Evolutionary conservation across 1,140 invertebrate species (phyloP).

Genomic region (Pogonomyrmex californicus): DNA sequence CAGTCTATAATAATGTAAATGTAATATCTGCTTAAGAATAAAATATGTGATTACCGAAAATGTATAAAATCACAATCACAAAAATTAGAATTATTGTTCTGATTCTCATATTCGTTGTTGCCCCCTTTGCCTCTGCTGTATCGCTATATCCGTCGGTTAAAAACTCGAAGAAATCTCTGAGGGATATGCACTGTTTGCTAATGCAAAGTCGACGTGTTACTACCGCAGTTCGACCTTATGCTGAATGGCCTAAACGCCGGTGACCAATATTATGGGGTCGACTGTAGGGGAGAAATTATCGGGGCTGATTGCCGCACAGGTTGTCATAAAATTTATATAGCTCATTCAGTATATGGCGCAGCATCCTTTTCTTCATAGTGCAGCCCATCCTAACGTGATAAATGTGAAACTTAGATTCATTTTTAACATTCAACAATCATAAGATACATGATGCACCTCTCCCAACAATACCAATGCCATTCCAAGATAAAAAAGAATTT

Average conservation of each 20-base stretch:
- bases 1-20: background rate
- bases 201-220: slow-evolving; percentile 45
- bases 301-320: too few relatives aligned
- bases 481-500: too few relatives aligned
- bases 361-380: too few relatives aligned
- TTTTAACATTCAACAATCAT: too few relatives aligned
- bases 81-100: slow-evolving; percentile 72
- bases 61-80: slow-evolving; percentile 73
- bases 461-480: too few relatives aligned
- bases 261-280: slow-evolving; percentile 10
- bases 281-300: too few relatives aligned
- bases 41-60: slow-evolving; percentile 75
- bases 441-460: too few relatives aligned
- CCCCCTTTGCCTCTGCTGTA: background rate
- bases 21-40: slow-evolving; percentile 1
- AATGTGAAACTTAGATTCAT: too few relatives aligned
- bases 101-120: slow-evolving; percentile 73
- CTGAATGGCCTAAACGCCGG: slow-evolving; percentile 23
- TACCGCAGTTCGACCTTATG: slow-evolving; percentile 52
- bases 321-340: too few relatives aligned
- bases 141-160: background rate
- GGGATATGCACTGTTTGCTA: slow-evolving; percentile 48
- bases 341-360: too few relatives aligned
- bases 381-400: too few relatives aligned
- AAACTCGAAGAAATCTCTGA: background rate